Evolutionary conservation across 2,113 vertebrate species (phyloP), one percentile per base, ranked within the genome.

Genomic region (Pelusios castaneus): DNA sequence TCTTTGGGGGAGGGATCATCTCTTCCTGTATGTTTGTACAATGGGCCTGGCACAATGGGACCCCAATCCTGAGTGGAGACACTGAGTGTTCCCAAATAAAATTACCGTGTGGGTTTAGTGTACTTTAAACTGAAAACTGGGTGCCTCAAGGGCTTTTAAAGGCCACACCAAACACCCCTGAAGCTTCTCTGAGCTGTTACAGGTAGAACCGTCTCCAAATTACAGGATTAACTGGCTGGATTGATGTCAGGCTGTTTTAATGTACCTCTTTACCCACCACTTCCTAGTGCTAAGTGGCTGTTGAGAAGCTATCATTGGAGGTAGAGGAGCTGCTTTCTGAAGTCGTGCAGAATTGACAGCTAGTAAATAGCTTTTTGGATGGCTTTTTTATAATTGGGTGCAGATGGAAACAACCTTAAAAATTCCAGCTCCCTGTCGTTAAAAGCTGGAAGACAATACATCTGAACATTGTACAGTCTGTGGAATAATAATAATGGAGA

Each of bases 321-420:
- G 75, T 92, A 78, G 89, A 0, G 3, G 82, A 80, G 91, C 47
- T 1, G 27, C 89, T 93, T 85, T 58, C 92, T 83, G 87, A 91
- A 0, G 9, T 63, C 5, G 0, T 79, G 84, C 80, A 0, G 0
- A 95, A 91, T 60, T 95, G 96, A 94, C 96, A 97, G 85, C 58
- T 52, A 92, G 93, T 80, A 96, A 97, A 95, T 77, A 85, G 91
- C 51, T 93, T 92, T 95, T 89, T 94, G 67, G 75, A 93, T 90
- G 79, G 81, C 58, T 92, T 93, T 88, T 82, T 84, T 88, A 87
- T 88, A 95, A 88, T 55, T 82, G 89, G 95, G 77, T 85, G 67
- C 90, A 94, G 89, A 94, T 91, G 94, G 96, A 93, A 96, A 82
- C 34, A 85, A 79, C 60, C 52, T 92, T 77, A 19, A 84, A 11